These are phyloP conservation scores for Blennius ocellaris DNA, from an alignment of 2,113 vertebrate species.

Conservation along the genomic window DNA sequence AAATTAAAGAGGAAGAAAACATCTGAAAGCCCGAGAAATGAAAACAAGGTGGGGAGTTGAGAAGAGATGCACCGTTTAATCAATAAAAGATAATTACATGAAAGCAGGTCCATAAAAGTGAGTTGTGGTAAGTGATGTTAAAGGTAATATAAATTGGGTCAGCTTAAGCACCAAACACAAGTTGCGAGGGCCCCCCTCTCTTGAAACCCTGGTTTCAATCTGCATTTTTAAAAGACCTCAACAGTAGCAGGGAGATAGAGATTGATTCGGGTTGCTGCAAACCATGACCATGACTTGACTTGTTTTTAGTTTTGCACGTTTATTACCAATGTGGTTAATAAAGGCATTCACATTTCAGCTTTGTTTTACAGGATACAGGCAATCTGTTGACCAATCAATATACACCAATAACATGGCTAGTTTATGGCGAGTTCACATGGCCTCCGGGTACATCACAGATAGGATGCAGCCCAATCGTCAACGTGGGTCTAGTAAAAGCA, in stretches of 20 bases:
- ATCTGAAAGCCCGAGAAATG: background rate
- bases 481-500: conserved; percentile 66
- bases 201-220: background rate
- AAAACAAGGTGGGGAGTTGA: background rate
- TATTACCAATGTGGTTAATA: conserved; percentile 57
- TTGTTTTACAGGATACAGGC: conserved; percentile 69
- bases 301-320: conserved; percentile 38
- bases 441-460: conserved; percentile 51
- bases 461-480: conserved; percentile 54
- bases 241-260: background rate
- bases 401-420: conserved; percentile 61
- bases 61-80: conserved; percentile 17
- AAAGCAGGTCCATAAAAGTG: conserved; percentile 35
- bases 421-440: conserved; percentile 59
- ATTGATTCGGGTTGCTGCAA: background rate
- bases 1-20: background rate
- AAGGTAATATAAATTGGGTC: conserved; percentile 18
- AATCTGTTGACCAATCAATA: conserved; percentile 77
- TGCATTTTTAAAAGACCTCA: conserved; percentile 17
- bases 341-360: conserved; percentile 60
- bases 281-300: background rate
- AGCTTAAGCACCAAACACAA: conserved; percentile 4
- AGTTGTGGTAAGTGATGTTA: conserved; percentile 29
- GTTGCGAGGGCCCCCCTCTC: conserved; percentile 2
- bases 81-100: conserved; percentile 43